phyloP scores from a whole-genome alignment of 2,797 vertebrate genomes.

The Philypnodon macrostomus region DNA sequence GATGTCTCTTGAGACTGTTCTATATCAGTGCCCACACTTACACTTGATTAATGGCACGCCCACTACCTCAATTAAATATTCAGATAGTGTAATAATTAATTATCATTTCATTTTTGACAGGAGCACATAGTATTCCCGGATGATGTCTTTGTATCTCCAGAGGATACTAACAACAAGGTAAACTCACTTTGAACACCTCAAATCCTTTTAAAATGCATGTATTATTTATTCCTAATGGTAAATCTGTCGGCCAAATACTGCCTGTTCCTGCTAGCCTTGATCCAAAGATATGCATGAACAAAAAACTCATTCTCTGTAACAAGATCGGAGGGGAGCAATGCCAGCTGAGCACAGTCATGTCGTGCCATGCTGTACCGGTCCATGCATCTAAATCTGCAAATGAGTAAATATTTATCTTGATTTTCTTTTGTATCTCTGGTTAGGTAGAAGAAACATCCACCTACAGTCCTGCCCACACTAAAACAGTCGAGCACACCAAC shows the following conservation, averaged over 20 bases:
- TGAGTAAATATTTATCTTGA: slow-evolving; percentile 12
- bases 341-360: slow-evolving; percentile 21
- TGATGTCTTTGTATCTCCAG: slow-evolving; percentile 16
- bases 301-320: slow-evolving; percentile 21
- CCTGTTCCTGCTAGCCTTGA: slow-evolving; percentile 1
- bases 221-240: too few relatives aligned
- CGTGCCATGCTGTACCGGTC: slow-evolving; percentile 15
- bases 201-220: too few relatives aligned
- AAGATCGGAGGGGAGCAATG: slow-evolving; percentile 11
- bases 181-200: slow-evolving; percentile 9
- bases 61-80: slow-evolving; percentile 53
- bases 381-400: neutral
- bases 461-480: slow-evolving; percentile 13
- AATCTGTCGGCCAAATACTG: slow-evolving; percentile 13
- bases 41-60: slow-evolving; percentile 63
- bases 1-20: slow-evolving; percentile 19
- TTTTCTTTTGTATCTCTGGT: slow-evolving; percentile 12
- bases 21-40: slow-evolving; percentile 38
- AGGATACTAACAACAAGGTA: slow-evolving; percentile 47
- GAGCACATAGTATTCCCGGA: slow-evolving; percentile 53
- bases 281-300: slow-evolving; percentile 21
- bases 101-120: slow-evolving; percentile 30
- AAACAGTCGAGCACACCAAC: slow-evolving; percentile 9
- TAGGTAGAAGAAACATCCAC: slow-evolving; percentile 34
- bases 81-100: slow-evolving; percentile 18